Evolutionary conservation across 2,797 vertebrate species (phyloP).

Genomic region (Tapera naevia): DNA sequence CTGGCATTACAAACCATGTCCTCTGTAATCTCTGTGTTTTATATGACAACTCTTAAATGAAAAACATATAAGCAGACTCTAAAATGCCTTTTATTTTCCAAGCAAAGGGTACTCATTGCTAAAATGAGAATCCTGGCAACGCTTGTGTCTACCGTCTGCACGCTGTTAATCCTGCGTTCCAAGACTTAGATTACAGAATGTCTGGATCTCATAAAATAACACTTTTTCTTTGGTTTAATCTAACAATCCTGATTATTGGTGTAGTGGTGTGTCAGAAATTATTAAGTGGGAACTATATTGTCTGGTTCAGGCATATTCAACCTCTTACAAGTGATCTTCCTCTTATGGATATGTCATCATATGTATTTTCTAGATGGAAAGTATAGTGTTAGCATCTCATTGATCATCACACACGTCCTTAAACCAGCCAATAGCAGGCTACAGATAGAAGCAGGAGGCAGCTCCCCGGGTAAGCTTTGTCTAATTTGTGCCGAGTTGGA

Average conservation of each 20-base stretch:
- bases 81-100: background rate
- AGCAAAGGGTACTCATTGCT: background rate
- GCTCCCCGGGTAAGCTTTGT: background rate
- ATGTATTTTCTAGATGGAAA: background rate
- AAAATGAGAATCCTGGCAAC: background rate
- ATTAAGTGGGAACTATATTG: background rate
- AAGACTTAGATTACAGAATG: background rate
- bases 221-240: background rate
- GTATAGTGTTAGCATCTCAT: background rate
- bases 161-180: rapidly evolving
- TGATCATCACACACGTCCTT: background rate
- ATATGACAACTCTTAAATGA: background rate
- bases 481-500: background rate
- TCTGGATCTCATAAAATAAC: background rate
- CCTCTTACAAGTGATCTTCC: background rate
- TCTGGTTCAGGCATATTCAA: background rate
- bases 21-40: background rate
- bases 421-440: background rate
- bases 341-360: background rate
- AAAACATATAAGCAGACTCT: background rate
- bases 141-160: background rate
- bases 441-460: background rate
- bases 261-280: background rate
- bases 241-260: background rate
- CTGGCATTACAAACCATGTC: background rate